phyloP scores from a whole-genome alignment of 1,140 invertebrate species.

The Rhyzopertha dominica region DNA sequence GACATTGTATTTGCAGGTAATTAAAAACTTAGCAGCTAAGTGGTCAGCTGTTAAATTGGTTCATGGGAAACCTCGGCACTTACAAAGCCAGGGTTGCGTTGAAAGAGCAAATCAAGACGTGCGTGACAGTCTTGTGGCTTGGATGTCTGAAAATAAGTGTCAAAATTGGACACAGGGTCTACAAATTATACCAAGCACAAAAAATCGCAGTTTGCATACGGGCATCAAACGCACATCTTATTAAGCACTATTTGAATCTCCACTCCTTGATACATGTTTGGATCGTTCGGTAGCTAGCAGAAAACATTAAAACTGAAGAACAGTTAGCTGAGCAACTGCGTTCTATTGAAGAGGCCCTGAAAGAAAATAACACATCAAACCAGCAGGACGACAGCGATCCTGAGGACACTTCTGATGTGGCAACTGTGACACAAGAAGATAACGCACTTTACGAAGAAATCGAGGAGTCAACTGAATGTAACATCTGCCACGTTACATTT shows the following conservation, averaged over 20 bases:
- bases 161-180: conserved; percentile 31
- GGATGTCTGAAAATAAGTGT: conserved; percentile 28
- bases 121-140: conserved; percentile 31
- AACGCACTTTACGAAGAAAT: too few species aligned
- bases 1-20: conserved; percentile 5
- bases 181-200: conserved; percentile 28
- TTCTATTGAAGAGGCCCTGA: neutral
- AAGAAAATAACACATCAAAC: too few species aligned
- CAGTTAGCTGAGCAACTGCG: conserved; percentile 1
- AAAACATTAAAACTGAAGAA: too few species aligned
- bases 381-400: too few species aligned
- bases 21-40: conserved; percentile 18
- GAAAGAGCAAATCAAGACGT: conserved; percentile 34
- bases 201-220: conserved; percentile 27
- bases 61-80: conserved; percentile 31
- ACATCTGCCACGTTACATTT: conserved; percentile 1
- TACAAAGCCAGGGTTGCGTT: conserved; percentile 23
- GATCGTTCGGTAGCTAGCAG: too few species aligned
- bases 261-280: too few species aligned
- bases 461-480: neutral
- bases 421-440: too few species aligned
- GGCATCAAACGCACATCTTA: conserved; percentile 24
- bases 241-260: too few species aligned
- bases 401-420: too few species aligned
- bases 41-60: conserved; percentile 26